A percentile compares a stretch with the other conserved stretches of the same genome.
These are phyloP conservation scores for Clarias fuscus DNA, from an alignment of 2,797 vertebrate species.

Conservation along the genomic window DNA sequence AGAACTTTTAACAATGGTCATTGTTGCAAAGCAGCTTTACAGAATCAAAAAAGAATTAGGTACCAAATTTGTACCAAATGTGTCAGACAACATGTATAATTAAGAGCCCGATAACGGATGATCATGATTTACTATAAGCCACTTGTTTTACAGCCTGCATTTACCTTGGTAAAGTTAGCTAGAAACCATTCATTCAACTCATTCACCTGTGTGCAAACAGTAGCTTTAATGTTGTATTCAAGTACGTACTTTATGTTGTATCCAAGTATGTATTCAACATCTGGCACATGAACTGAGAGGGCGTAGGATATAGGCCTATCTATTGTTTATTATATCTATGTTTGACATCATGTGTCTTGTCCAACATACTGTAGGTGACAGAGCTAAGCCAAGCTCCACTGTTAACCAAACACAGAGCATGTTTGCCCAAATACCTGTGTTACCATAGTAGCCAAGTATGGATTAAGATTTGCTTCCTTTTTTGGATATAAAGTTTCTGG, in stretches of 20 bases:
- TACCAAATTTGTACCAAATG: too few species aligned
- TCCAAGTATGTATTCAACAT: too few species aligned
- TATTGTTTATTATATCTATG: background rate
- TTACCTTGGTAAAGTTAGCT: background rate
- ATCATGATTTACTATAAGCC: background rate
- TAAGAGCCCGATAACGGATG: background rate
- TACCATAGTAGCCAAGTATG: background rate
- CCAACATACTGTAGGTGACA: background rate
- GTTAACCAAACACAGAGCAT: background rate
- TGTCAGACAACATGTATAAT: too few species aligned
- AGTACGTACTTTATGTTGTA: background rate
- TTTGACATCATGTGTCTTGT: background rate
- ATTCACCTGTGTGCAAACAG: background rate
- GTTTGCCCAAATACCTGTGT: background rate
- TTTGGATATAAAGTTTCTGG: background rate
- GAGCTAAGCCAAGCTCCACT: background rate
- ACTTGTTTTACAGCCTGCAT: background rate
- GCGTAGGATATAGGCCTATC: too few species aligned
- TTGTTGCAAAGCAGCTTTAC: too few species aligned
- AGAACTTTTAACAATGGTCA: too few species aligned
- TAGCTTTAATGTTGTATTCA: background rate
- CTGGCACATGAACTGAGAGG: background rate
- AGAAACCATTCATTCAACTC: too few species aligned
- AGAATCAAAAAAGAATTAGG: too few species aligned
- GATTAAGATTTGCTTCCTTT: background rate